Base-by-base conservation (phyloP, 1,140 invertebrate species). In the Eciton burchellii region DNA sequence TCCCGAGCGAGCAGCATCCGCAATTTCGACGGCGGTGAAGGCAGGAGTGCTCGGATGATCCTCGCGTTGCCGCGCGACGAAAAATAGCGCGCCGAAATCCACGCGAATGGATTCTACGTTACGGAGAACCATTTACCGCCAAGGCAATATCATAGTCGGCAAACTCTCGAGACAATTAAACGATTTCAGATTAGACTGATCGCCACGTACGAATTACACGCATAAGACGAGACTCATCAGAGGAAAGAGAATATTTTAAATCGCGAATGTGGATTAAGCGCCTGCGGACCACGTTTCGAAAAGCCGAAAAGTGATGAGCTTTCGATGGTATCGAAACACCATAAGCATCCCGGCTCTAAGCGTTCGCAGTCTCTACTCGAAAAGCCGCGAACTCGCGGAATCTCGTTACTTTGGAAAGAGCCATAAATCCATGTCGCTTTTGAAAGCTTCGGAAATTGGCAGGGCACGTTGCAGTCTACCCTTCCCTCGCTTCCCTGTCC, bases 391-490 rank as follows among this genome's bases (percentile, higher is more conserved):
- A 74, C 85, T 83, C 79, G 85, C 52, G 68, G 85, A 87, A 87
- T 84, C 86, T 84, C 85, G 86, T 88, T 87, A 88, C 85, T 81
- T 66, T 57, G 63, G 45, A 81, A 87, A 74, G 43, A 77, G 45
- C 85, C 85, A 88, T 88, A 88, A 88, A 88, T 88, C 86, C 82
- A 88, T 74, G 86, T 87, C 86, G 85, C 56, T 88, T 87, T 84
- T 82, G 86, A 88, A 88, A 88, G 85, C 59, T 87, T 84, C 85
- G 86, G 85, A 88, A 88, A 87, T 87, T 87, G 85, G 85, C 82
- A 84, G 73, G 84, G 59, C 76, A 57, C 86, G 86, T 82, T 87
- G 71, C 77, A 81, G 45, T 83, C 52, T 65, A 24, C 59, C 45
- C 16, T 54, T 68, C 60, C 65, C 73, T 70, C 74, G 70, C 76